Base-by-base conservation (phyloP, 2,113 vertebrate species). In the Ciconia stormi region DNA sequence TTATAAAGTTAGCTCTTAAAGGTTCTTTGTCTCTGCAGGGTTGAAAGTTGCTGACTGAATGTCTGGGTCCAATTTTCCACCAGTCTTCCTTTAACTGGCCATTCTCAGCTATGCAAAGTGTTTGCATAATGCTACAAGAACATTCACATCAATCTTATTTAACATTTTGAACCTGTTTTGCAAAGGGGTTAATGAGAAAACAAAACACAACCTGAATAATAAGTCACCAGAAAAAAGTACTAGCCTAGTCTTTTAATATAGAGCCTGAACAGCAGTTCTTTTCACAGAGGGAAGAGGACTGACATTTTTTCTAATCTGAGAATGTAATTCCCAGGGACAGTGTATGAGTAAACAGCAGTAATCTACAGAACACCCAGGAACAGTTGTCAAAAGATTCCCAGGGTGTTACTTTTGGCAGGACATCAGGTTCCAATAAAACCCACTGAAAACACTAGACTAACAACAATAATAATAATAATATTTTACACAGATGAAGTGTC, bases 331-430 rank as follows among this genome's bases (percentile, higher is more conserved):
- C 65, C 93, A 92, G 73, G 94, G 91, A 90, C 84, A 80, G 82
- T 10, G 82, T 34, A 95, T 85, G 81, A 97, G 89, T 84, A 97
- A 96, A 91, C 81, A 97, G 78, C 82, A 88, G 26, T 82, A 82
- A 95, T 89, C 88, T 85, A 88, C 91, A 95, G 95, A 95, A 94
- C 95, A 97, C 95, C 96, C 96, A 97, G 96, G 84, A 96, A 95
- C 82, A 70, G 78, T 93, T 90, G 89, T 53, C 93, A 91, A 95
- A 95, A 96, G 93, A 93, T 86, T 96, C 95, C 59, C 82, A 81
- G 97, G 89, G 96, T 96, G 93, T 97, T 93, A 85, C 91, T 91
- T 95, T 77, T 97, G 97, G 95, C 95, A 97, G 97, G 94, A 96
- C 97, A 95, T 86, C 87, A 66, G 71, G 95, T 97, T 95, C 97